These are phyloP conservation scores for Sceloporus tristichus DNA, from an alignment of 2,113 vertebrate species.

Conservation along the genomic window DNA sequence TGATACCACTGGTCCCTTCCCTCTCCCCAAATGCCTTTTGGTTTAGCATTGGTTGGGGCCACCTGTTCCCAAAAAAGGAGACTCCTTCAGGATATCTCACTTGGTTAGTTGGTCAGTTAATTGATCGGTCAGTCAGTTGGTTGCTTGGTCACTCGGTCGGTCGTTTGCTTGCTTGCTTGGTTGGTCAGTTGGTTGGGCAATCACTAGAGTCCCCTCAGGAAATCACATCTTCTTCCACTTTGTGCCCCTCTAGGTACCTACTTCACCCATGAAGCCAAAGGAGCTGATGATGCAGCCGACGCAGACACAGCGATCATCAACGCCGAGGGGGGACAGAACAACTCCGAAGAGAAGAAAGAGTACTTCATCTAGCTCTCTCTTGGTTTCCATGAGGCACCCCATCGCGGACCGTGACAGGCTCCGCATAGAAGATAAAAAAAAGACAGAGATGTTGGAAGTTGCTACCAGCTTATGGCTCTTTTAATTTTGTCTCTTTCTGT, in stretches of 20 bases:
- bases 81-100: no score
- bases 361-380: constrained; percentile 95
- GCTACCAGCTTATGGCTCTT: constrained; percentile 77
- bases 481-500: constrained; percentile 42
- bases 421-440: constrained; percentile 76
- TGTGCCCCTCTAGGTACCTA: constrained; percentile 88
- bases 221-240: neutral
- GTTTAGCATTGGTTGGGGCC: no score
- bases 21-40: no score
- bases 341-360: constrained; percentile 99
- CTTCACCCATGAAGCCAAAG: constrained; percentile 99
- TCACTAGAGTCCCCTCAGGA: neutral
- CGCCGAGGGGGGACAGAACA: constrained; percentile 98
- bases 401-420: constrained; percentile 77
- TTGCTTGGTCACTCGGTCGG: neutral
- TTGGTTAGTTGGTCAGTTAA: no score
- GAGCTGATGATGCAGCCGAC: constrained; percentile 96
- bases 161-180: neutral
- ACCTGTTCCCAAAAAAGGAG: neutral
- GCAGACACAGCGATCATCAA: constrained; percentile 99
- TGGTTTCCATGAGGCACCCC: constrained; percentile 82
- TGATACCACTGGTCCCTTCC: no score
- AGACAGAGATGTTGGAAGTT: constrained; percentile 80
- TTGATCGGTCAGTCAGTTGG: no score
- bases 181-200: neutral